phyloP scores from a whole-genome alignment of 2,888 invertebrate genomes.

The Temnothorax unifasciatus region DNA sequence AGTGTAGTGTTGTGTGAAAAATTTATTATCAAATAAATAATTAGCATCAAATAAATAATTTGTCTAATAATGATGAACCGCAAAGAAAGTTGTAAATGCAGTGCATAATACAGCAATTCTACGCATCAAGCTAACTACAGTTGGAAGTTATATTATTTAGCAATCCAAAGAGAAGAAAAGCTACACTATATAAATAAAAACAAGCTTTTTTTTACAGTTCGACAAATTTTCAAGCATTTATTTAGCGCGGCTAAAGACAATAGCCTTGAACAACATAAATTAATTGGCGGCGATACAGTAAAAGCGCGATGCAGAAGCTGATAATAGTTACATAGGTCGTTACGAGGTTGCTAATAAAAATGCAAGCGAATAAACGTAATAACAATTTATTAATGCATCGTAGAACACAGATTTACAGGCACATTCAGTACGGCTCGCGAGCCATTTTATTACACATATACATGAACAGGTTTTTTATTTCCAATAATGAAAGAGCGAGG shows the following conservation, averaged over 20 bases:
- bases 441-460: slow-evolving; percentile 50
- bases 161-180: neutral
- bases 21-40: slow-evolving; percentile 6
- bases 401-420: slow-evolving; percentile 83
- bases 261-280: slow-evolving; percentile 4
- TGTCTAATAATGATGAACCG: neutral
- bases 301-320: slow-evolving; percentile 60
- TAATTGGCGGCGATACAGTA: neutral
- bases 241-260: neutral
- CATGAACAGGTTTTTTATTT: slow-evolving; percentile 46
- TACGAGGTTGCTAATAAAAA: slow-evolving; percentile 79
- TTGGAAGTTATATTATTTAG: slow-evolving; percentile 7
- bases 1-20: neutral
- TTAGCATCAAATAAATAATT: slow-evolving; percentile 5
- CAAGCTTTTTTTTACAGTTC: neutral
- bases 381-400: slow-evolving; percentile 83
- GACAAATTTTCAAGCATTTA: slow-evolving; percentile 10
- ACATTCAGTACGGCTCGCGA: slow-evolving; percentile 74
- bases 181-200: slow-evolving; percentile 17
- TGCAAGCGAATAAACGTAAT: slow-evolving; percentile 83
- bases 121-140: neutral
- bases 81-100: slow-evolving; percentile 7
- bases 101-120: neutral
- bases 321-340: slow-evolving; percentile 60
- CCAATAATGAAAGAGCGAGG: neutral